These are phyloP conservation scores for Hymenochirus boettgeri DNA, from an alignment of 2,113 vertebrate genomes.

Conservation along the genomic window DNA sequence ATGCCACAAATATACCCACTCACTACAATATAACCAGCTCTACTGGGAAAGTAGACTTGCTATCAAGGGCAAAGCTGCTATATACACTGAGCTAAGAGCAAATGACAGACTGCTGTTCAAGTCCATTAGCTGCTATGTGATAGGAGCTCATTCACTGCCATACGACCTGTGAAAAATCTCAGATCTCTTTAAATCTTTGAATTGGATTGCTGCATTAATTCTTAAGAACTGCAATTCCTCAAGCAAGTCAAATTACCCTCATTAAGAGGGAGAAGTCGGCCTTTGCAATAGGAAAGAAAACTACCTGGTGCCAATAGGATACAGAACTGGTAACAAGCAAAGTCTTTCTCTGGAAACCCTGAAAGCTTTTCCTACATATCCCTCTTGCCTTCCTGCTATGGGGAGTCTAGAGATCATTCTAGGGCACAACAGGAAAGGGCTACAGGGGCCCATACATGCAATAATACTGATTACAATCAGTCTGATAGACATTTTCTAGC, in stretches of 20 bases:
- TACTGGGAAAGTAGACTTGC: slow-evolving; percentile 70
- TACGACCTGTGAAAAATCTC: slow-evolving; percentile 98
- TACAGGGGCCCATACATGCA: too few species aligned
- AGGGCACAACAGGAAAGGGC: too few species aligned
- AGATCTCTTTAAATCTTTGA: slow-evolving; percentile 98
- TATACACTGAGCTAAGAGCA: slow-evolving; percentile 72
- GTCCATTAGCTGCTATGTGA: slow-evolving; percentile 99
- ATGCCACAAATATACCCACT: slow-evolving; percentile 60
- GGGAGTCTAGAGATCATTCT: too few species aligned
- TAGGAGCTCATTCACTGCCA: slow-evolving; percentile 90
- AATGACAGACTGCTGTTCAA: slow-evolving; percentile 98
- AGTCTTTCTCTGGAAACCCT: not conserved
- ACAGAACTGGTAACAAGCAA: not conserved
- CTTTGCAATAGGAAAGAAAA: slow-evolving; percentile 85
- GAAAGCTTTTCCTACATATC: too few species aligned
- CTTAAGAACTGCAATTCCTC: slow-evolving; percentile 97
- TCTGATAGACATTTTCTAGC: too few species aligned
- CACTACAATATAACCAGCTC: slow-evolving; percentile 80
- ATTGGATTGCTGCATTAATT: slow-evolving; percentile 98
- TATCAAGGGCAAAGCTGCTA: slow-evolving; percentile 94
- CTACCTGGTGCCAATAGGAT: slow-evolving; percentile 1
- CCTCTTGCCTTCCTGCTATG: too few species aligned
- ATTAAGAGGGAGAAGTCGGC: slow-evolving; percentile 97
- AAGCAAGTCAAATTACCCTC: slow-evolving; percentile 99
- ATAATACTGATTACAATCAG: too few species aligned